Percentiles rank a stretch among this genome's conserved stretches.
These are phyloP conservation scores for Chiroxiphia lanceolata DNA, from an alignment of 2,797 vertebrate genomes.

Conservation along the genomic window DNA sequence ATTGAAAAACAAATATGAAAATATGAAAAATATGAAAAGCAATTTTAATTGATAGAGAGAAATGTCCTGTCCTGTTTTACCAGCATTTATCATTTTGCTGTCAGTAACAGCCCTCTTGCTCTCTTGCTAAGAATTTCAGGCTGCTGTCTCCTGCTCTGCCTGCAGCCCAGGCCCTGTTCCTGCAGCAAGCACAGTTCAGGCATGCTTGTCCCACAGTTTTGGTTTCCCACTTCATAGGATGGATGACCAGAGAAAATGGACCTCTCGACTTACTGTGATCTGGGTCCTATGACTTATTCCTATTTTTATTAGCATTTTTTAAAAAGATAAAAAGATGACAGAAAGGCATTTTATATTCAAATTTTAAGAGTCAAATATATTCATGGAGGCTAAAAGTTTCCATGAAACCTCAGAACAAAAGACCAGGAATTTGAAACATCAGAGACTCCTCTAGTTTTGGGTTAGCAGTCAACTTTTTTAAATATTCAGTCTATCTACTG, in stretches of 20 bases:
- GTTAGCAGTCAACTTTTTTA: neutral
- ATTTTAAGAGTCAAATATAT: neutral
- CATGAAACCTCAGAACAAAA: neutral
- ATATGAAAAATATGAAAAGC: neutral
- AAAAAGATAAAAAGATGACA: neutral
- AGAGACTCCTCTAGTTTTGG: neutral
- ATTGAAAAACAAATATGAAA: neutral
- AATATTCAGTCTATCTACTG: neutral
- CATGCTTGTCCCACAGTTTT: neutral
- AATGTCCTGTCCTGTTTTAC: neutral
- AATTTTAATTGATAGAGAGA: neutral
- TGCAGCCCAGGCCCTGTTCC: neutral
- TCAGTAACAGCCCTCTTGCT: neutral
- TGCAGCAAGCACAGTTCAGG: neutral
- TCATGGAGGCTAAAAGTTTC: neutral
- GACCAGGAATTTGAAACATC: neutral
- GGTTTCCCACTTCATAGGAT: neutral
- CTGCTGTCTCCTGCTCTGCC: neutral
- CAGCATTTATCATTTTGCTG: neutral
- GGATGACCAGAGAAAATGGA: neutral
- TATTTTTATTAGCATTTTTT: neutral
- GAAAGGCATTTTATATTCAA: neutral
- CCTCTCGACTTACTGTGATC: neutral
- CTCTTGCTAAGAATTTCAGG: neutral
- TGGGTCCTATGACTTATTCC: neutral